Base-by-base conservation (phyloP, 2,113 vertebrate species). In the Syngnathus typhle region DNA sequence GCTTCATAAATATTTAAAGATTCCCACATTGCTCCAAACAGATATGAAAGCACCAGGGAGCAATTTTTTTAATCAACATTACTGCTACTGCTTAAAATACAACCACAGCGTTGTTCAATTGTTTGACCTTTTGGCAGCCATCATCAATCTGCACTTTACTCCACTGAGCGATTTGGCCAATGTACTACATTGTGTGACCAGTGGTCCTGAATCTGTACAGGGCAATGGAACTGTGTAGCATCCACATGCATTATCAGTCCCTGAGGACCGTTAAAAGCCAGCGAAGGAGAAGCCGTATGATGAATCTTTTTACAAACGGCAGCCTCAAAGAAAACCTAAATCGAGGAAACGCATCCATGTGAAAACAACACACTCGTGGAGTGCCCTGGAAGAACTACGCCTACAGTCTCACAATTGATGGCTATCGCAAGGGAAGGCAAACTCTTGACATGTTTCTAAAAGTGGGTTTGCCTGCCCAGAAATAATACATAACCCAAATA, bases 161-260 rank as follows among this genome's bases (percentile, higher is more conserved):
- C 39, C 58, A 60, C 60, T 12, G 2, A 65, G 70, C 59, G 65
- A 52, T 67, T 39, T 54, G 61, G 44, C n/a, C 59, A 68, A 74
- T 71, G 64, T 65, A 70, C 68, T 49, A 5, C 44, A 15, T 13
- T 18, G 21, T 55, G 43, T 19, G 7, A 66, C 41, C 47, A 61
- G 56, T 69, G 58, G 59, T 58, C 9, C 59, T 62, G 55, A 32
- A 56, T 56, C 13, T 58, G 78, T 65, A 74, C 69, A 64, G 49
- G 43, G 71, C 67, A 75, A 59, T 76, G 56, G 44, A 47, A 39
- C 19, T 68, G 67, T 70, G 63, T 54, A 66, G 65, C 56, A 59
- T 61, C 67, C 69, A 61, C 60, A 60, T 46, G 70, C 36, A 27
- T 67, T 75, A 71, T 81, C 72, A 67, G 54, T 73, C 77, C 80